Conservation (phyloP, 2,888 invertebrate species). For the Pristionchus japonicus region DNA sequence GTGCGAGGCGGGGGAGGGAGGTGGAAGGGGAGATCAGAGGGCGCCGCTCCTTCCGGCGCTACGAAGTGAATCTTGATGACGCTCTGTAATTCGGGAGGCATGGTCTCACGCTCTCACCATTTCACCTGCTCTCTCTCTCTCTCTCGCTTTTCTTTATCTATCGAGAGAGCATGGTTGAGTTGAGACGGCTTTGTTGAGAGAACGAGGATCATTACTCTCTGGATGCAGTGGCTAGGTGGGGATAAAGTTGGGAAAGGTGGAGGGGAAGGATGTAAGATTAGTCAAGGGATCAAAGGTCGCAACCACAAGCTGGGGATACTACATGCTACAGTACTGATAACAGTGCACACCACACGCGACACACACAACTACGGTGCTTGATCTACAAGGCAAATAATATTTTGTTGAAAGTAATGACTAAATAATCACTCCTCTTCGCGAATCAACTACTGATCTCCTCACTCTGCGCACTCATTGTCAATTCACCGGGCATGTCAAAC, state of each 20-base stretch:
- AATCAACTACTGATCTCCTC: neutral
- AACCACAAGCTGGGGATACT: neutral
- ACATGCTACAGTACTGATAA: neutral
- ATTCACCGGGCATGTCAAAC: no score
- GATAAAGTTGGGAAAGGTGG: neutral
- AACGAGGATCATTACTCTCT: neutral
- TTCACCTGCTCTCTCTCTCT: neutral
- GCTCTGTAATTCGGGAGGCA: conserved; percentile 51
- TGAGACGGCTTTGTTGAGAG: neutral
- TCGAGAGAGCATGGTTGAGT: neutral
- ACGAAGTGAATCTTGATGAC: conserved; percentile 56
- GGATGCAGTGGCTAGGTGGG: neutral
- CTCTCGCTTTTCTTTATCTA: neutral
- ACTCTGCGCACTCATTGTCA: neutral
- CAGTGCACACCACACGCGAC: neutral
- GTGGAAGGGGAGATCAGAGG: neutral
- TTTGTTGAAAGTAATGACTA: neutral
- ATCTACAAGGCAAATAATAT: neutral
- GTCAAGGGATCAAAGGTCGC: conserved; percentile 4
- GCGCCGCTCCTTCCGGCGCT: conserved; percentile 41
- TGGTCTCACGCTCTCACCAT: neutral
- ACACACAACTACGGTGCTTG: neutral
- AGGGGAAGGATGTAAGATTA: conserved; percentile 5
- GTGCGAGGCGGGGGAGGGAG: neutral
- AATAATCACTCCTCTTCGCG: neutral